A percentile compares a stretch with the other conserved stretches of the same genome.
These are phyloP conservation scores for Apteryx owenii DNA, from an alignment of 2,113 vertebrate genomes.

Conservation along the genomic window DNA sequence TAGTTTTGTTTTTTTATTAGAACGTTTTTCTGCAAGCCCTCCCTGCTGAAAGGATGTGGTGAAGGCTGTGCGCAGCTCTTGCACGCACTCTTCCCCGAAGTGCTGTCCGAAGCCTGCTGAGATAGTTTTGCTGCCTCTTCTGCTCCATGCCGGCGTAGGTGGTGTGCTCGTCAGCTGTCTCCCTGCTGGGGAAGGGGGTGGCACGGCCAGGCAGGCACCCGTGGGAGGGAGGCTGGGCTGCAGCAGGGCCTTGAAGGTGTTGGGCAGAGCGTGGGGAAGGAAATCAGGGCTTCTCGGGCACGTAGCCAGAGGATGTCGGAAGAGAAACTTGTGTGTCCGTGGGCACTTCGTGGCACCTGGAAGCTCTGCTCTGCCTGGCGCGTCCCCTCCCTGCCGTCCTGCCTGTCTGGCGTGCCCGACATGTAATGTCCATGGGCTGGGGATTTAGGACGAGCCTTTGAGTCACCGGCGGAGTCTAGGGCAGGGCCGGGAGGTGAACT, in stretches of 20 bases:
- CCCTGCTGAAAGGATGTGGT: neutral
- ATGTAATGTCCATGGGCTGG: neutral
- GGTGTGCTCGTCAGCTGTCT: too few relatives aligned
- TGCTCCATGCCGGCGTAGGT: neutral
- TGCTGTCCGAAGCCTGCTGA: neutral
- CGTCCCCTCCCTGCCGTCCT: neutral
- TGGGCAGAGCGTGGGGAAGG: neutral
- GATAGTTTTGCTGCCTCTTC: neutral
- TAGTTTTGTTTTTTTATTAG: neutral
- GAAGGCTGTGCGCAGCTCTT: neutral
- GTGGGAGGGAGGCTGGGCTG: neutral
- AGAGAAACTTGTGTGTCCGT: neutral
- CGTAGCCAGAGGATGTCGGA: neutral
- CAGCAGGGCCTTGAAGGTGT: fast-evolving
- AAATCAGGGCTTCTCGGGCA: neutral
- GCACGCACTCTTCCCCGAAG: too few relatives aligned
- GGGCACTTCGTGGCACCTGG: neutral
- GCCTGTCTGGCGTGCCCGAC: too few relatives aligned
- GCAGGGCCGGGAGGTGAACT: neutral
- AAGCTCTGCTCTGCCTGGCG: neutral
- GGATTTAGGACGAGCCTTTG: neutral
- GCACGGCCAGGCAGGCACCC: fast-evolving
- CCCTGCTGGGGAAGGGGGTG: too few relatives aligned
- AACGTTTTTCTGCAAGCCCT: neutral
- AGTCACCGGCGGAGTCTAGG: neutral